Conservation (phyloP, 2,113 vertebrate genomes). For the Cettia cetti region DNA sequence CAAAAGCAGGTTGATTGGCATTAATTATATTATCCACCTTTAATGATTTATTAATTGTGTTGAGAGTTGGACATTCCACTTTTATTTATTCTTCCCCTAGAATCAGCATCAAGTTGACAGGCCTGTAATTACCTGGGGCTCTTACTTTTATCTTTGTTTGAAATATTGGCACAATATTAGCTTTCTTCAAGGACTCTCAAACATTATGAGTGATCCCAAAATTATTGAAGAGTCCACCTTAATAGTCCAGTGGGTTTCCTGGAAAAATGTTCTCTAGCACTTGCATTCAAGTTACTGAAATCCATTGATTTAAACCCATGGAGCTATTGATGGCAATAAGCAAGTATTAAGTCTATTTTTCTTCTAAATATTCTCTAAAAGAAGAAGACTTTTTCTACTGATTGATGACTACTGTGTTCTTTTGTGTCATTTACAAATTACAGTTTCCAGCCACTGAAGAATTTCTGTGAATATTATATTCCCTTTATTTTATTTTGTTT, state of each 20-base stretch:
- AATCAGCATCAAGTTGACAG: conserved; percentile 47
- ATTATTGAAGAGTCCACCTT: not conserved
- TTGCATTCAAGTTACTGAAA: not conserved
- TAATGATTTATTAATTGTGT: conserved; percentile 62
- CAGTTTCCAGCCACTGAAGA: not conserved
- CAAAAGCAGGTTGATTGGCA: conserved; percentile 45
- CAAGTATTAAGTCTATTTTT: not conserved
- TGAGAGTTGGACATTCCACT: conserved; percentile 33
- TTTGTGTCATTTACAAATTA: not conserved
- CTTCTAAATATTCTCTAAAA: not conserved
- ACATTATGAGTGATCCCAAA: not conserved
- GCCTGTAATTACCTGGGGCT: conserved; percentile 35
- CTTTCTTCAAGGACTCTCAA: not conserved
- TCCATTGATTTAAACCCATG: not conserved
- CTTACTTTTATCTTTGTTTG: conserved; percentile 45
- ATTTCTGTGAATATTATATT: not conserved
- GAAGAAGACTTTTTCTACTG: not conserved
- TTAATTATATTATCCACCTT: conserved; percentile 51
- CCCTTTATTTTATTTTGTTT: not conserved
- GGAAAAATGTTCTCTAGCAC: not conserved
- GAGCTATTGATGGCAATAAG: not conserved
- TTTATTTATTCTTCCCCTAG: conserved; percentile 53
- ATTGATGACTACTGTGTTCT: not conserved
- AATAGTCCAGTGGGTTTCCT: not conserved
- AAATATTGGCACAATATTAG: conserved; percentile 33